Conservation (phyloP, 1,140 invertebrate genomes). For the honey bee (Apis mellifera) region Amel_HAv3.1 CM009941.2:6614501-6615000, state of each 20-base stretch:
- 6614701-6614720: constrained; percentile 97
- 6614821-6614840: too few relatives aligned
- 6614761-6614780: constrained; percentile 79
- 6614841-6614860: not conserved
- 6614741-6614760: constrained; percentile 95
- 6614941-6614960: constrained; percentile 79
- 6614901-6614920: constrained; percentile 74
- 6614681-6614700: constrained; percentile 99
- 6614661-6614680: constrained; percentile 98
- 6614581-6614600: constrained; percentile 99
- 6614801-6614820: constrained; percentile 54
- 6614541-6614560: constrained; percentile 1
- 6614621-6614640: constrained; percentile 97
- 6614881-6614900: constrained; percentile 2
- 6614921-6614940: constrained; percentile 78
- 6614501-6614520: not conserved
- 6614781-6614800: constrained; percentile 81
- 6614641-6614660: constrained; percentile 95
- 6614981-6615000: constrained; percentile 83
- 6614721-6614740: constrained; percentile 98
- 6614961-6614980: constrained; percentile 82
- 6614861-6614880: not conserved
- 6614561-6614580: constrained; percentile 90
- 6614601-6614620: constrained; percentile 99
- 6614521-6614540: not conserved